Evolutionary conservation across 2,113 vertebrate species (phyloP).

Genomic region (Phylloscopus trochiloides): DNA sequence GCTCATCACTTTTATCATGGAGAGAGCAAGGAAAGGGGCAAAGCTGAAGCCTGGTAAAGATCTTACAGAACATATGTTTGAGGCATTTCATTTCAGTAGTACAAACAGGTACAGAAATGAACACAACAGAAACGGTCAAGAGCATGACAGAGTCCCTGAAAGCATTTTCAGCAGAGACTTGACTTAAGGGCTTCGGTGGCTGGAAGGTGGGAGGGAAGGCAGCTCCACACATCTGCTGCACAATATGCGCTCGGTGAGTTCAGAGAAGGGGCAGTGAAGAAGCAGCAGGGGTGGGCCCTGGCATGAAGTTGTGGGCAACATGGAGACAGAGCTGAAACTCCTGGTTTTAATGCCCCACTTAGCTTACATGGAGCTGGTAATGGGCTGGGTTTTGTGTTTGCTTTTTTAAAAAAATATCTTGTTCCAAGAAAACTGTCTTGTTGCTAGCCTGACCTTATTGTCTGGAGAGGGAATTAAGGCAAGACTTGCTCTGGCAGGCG

Average conservation of each 20-base stretch:
- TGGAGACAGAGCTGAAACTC: neutral
- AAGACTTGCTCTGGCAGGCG: neutral
- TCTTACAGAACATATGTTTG: neutral
- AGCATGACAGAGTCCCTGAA: neutral
- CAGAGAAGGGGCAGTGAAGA: neutral
- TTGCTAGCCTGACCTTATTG: neutral
- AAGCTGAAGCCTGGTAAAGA: neutral
- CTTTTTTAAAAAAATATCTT: neutral
- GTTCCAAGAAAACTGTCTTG: neutral
- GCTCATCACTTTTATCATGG: neutral
- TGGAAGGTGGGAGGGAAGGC: neutral
- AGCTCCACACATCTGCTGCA: neutral
- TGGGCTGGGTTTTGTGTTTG: neutral
- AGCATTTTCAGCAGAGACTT: neutral
- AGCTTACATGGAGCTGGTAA: neutral
- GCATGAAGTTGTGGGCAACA: rapidly evolving
- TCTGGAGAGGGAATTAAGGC: neutral
- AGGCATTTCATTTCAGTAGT: neutral
- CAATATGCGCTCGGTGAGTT: neutral
- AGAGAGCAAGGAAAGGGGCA: neutral
- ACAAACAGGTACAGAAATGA: neutral
- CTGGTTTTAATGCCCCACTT: neutral
- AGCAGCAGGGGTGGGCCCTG: neutral
- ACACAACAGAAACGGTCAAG: neutral
- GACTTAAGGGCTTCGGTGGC: rapidly evolving